Base-by-base conservation (phyloP, 2,797 vertebrate genomes). In the Argentina silus region DNA sequence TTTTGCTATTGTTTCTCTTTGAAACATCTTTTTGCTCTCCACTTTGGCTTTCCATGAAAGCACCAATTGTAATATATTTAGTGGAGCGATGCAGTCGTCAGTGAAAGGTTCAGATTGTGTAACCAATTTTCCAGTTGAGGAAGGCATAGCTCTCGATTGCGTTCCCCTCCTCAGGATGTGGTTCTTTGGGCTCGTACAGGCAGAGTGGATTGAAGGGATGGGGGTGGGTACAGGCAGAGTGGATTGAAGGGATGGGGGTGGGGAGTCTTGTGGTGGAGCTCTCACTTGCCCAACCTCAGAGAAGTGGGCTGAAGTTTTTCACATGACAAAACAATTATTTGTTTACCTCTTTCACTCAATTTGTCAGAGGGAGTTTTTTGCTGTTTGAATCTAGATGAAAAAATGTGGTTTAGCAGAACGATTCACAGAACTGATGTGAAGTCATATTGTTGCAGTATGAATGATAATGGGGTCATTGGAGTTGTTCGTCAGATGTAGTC, bases 81-180 rank as follows among this genome's bases (percentile, higher is more conserved):
- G 90, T 90, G 89, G 90, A 90, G 88, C 87, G 82, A 85, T 84
- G 85, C 76, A 90, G 88, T 91, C 85, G 88, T 92, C 91, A 92
- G 92, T 93, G 89, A 93, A 93, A 90, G 92, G 93, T 94, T 95
- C 92, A 94, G 79, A 93, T 93, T 93, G 92, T 93, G 90, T 93
- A 94, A 93, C 92, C 86, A 77, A 91, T 93, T 94, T 94, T 94
- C 93, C 93, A 94, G 90, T 93, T 90, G 86, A 91, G 89, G 91
- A 88, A 93, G 90, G 87, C 86, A 87, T 81, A 87, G 88, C 89
- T 86, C 87, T 92, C 86, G 84, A 88, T 90, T 86, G 89, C 85
- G 82, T 91, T 91, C 89, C 87, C 88, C 81, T 87, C 82, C 82
- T 86, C 91, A 93, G 93, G 94, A 94, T 94, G 93, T 95, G 93